phyloP scores from a whole-genome alignment of 2,113 vertebrate genomes.

The Lutjanus erythropterus region DNA sequence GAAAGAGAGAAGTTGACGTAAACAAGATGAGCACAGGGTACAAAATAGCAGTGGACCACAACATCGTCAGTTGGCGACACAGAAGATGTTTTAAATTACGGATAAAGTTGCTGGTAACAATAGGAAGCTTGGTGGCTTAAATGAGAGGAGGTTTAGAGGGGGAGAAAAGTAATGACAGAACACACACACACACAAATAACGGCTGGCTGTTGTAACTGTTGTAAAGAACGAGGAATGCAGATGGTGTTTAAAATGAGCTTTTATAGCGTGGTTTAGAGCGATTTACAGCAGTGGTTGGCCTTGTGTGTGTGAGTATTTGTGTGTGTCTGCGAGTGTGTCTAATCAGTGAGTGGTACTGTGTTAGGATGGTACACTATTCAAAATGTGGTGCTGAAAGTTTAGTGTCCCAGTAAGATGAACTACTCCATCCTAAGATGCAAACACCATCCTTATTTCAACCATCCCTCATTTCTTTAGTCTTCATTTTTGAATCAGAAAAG shows the following conservation, averaged over 20 bases:
- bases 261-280: slow-evolving; percentile 63
- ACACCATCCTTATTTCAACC: background rate
- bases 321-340: slow-evolving; percentile 28
- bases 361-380: slow-evolving; percentile 4
- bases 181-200: slow-evolving; percentile 44
- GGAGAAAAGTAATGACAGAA: slow-evolving; percentile 35
- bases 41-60: slow-evolving; percentile 29
- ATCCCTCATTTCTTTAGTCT: background rate
- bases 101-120: slow-evolving; percentile 41
- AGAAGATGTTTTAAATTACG: slow-evolving; percentile 49
- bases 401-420: slow-evolving; percentile 27
- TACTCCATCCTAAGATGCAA: slow-evolving; percentile 3
- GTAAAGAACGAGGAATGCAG: slow-evolving; percentile 68
- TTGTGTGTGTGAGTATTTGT: slow-evolving; percentile 23
- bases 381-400: background rate
- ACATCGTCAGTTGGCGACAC: slow-evolving; percentile 4
- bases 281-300: slow-evolving; percentile 62
- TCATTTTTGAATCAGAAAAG: background rate
- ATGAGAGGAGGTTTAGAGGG: slow-evolving; percentile 27
- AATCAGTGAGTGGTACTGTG: slow-evolving; percentile 38
- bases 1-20: slow-evolving; percentile 17
- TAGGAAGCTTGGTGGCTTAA: slow-evolving; percentile 47
- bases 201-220: slow-evolving; percentile 61
- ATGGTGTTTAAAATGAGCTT: slow-evolving; percentile 76
- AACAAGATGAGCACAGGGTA: slow-evolving; percentile 33